These are phyloP conservation scores for Triops cancriformis DNA, from an alignment of 1,140 invertebrate genomes.

Conservation along the genomic window DNA sequence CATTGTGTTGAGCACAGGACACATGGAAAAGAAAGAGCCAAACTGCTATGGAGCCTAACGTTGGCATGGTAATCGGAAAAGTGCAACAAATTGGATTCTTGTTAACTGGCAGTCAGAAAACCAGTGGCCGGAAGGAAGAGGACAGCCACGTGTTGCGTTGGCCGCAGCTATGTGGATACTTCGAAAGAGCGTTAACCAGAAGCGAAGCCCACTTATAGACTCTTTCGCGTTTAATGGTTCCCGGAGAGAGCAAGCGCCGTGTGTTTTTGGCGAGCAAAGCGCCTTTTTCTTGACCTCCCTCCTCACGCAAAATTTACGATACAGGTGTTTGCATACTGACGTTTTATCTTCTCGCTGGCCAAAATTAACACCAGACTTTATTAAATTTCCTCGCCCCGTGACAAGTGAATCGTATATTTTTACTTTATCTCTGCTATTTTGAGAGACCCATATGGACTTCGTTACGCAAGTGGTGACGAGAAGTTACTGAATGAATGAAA, in stretches of 20 bases:
- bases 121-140: background rate
- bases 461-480: background rate
- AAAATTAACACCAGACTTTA: conserved; percentile 1
- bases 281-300: background rate
- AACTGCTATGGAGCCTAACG: background rate
- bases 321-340: background rate
- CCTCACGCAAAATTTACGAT: background rate
- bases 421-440: background rate
- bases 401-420: background rate
- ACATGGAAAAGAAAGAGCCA: background rate
- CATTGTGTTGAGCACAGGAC: background rate
- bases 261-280: background rate
- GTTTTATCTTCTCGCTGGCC: background rate
- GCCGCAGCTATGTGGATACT: background rate
- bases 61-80: too few relatives aligned
- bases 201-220: background rate
- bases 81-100: too few relatives aligned
- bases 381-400: background rate
- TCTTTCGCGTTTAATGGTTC: background rate
- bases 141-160: background rate
- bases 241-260: background rate
- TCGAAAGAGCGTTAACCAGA: background rate
- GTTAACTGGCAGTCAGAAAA: background rate
- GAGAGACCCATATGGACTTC: background rate
- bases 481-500: too few relatives aligned